Conservation (phyloP, 2,888 invertebrate genomes). For the Drosophila macrospina region DNA sequence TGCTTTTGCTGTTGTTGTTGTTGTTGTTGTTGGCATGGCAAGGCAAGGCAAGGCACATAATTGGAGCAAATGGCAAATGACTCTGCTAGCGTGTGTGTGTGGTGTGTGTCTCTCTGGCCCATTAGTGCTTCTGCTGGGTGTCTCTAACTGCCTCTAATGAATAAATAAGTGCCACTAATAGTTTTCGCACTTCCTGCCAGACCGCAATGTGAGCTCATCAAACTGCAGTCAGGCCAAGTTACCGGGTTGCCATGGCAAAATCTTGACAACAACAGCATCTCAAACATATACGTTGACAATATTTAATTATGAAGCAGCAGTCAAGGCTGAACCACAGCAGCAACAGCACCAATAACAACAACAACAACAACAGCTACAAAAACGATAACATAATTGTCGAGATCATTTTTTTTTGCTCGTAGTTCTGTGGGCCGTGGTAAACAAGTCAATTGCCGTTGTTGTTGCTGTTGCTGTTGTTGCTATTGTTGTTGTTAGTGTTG, state of each 20-base stretch:
- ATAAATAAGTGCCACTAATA: slow-evolving; percentile 84
- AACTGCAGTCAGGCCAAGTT: slow-evolving; percentile 47
- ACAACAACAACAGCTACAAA: slow-evolving; percentile 39
- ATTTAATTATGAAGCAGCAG: slow-evolving; percentile 72
- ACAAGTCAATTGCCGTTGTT: slow-evolving; percentile 54
- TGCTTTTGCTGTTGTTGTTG: neutral
- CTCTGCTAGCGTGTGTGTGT: slow-evolving; percentile 11
- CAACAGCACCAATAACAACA: slow-evolving; percentile 22
- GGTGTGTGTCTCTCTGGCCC: slow-evolving; percentile 38
- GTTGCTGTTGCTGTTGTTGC: slow-evolving; percentile 9
- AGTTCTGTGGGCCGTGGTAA: slow-evolving; percentile 55
- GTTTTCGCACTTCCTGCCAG: slow-evolving; percentile 81
- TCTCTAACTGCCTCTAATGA: slow-evolving; percentile 82
- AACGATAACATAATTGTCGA: slow-evolving; percentile 50
- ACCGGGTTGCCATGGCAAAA: slow-evolving; percentile 12
- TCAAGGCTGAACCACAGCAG: slow-evolving; percentile 34
- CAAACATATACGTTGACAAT: slow-evolving; percentile 67
- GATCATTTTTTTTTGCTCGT: slow-evolving; percentile 1
- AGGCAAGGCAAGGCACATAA: slow-evolving; percentile 52
- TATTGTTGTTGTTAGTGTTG: slow-evolving; percentile 11
- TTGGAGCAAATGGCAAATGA: slow-evolving; percentile 55
- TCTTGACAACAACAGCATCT: slow-evolving; percentile 32
- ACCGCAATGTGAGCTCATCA: slow-evolving; percentile 62
- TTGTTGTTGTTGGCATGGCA: too few relatives aligned
- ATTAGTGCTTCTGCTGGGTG: slow-evolving; percentile 62